A percentile compares a stretch with the other conserved stretches of the same genome.
Evolutionary conservation across 2,797 vertebrate genomes (phyloP).

Genomic region (Liasis olivaceus): DNA sequence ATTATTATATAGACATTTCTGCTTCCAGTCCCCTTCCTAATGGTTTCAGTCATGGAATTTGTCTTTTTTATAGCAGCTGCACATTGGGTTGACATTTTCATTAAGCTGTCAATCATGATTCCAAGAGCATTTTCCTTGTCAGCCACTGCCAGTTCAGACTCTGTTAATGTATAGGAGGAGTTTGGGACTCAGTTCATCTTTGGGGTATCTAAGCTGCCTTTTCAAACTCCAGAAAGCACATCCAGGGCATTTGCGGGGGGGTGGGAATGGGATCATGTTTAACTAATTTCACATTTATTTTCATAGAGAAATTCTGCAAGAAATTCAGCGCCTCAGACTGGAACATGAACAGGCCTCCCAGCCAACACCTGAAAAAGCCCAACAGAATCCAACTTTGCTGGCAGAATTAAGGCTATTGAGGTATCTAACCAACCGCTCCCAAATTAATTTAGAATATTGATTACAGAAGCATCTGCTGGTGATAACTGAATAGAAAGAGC

Average conservation of each 20-base stretch:
- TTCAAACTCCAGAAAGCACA: not conserved
- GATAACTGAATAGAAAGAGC: not conserved
- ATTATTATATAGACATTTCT: not conserved
- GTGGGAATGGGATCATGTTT: not conserved
- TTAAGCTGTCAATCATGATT: not conserved
- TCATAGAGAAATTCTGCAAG: slow-evolving; percentile 90
- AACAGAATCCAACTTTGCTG: slow-evolving; percentile 94
- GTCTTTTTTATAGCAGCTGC: not conserved
- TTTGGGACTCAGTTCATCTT: not conserved
- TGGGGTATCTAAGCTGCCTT: not conserved
- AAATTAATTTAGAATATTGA: not conserved
- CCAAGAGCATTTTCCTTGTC: not conserved
- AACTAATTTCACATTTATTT: not conserved
- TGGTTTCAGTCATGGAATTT: not conserved
- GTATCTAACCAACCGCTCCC: slow-evolving; percentile 43
- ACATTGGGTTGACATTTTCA: not conserved
- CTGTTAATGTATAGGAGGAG: not conserved
- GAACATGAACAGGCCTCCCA: slow-evolving; percentile 97
- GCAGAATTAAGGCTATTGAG: slow-evolving; percentile 92
- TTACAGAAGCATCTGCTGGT: not conserved
- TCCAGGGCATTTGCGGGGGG: not conserved
- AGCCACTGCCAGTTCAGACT: not conserved
- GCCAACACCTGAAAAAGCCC: slow-evolving; percentile 94
- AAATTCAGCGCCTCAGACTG: slow-evolving; percentile 93
- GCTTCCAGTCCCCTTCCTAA: not conserved